Conservation (phyloP, 2,888 invertebrate genomes). For the Ormyrus nitidulus region DNA sequence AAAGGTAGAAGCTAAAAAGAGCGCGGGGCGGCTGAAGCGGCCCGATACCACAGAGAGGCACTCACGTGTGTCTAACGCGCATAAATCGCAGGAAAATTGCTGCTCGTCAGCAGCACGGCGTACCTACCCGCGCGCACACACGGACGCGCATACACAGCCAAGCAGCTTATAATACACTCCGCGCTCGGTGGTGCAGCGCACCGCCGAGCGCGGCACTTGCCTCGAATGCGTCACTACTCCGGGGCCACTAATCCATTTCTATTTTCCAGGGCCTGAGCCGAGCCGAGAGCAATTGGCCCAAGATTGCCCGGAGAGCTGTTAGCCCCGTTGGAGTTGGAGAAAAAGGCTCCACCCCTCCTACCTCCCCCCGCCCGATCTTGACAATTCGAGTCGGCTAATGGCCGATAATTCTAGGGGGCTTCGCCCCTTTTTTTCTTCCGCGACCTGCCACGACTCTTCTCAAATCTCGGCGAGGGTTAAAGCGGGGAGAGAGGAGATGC, state of each 20-base stretch:
- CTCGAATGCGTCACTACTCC: conserved; percentile 35
- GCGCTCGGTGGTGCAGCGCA: too few species aligned
- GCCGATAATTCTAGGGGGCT: conserved; percentile 60
- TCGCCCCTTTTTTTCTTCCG: too few species aligned
- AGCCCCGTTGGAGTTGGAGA: conserved; percentile 24
- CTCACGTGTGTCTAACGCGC: too few species aligned
- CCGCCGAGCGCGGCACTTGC: neutral
- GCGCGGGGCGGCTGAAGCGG: neutral
- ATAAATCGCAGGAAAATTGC: conserved; percentile 36
- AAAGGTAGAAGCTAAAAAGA: neutral
- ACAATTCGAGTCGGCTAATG: conserved; percentile 63
- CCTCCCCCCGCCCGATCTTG: conserved; percentile 50
- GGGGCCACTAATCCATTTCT: conserved; percentile 56
- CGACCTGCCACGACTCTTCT: too few species aligned
- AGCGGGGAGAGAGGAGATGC: conserved; percentile 20
- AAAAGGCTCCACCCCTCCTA: neutral
- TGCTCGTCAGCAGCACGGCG: conserved; percentile 6
- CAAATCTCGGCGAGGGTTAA: too few species aligned
- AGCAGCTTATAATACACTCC: too few species aligned
- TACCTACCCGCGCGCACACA: neutral
- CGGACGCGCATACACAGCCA: too few species aligned
- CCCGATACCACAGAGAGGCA: conserved; percentile 7
- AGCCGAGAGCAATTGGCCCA: conserved; percentile 29
- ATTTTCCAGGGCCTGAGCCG: conserved; percentile 45
- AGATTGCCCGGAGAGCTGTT: conserved; percentile 44